Evolutionary conservation across 1,140 invertebrate species (phyloP), one percentile per base, ranked within the genome.

Genomic region (Andricus grossulariae): DNA sequence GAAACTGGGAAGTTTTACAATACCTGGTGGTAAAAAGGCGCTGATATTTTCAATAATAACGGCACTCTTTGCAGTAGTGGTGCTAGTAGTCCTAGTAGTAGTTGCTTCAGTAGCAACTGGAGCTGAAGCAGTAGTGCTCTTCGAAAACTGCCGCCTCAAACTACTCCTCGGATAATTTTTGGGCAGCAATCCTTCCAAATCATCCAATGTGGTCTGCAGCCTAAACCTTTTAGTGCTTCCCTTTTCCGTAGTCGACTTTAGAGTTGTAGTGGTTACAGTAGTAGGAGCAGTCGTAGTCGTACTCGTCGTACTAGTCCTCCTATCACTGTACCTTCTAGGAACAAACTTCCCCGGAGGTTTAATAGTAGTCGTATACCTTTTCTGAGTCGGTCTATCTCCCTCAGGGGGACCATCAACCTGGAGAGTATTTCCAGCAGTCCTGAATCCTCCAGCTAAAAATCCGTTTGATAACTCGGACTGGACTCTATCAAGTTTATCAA

Each of bases 381-480:
- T 82, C 19, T 5, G 45, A 80, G 5, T 76, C 51, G 50, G 76
- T 79, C 60, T 3, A 32, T n/a, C 66, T 21, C 81, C 72, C 2
- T 81, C 71, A 3, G 80, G 76, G 11, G 80, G 75, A 11, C 90
- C 86, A 66, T 92, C 89, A 25, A 91, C 55, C 45, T 91, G 88
- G 7, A 91, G 76, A 15, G 89, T 88, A 51, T 91, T 91, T 0
- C 87, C 88, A 8, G 88, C 83, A 3, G 85, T 88, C 16, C 89
- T 83, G 76, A 93, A 93, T 73, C 92, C 94, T 55, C 95, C 94
- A 2, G 93, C 94, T 3, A 97, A 88, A 57, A 97, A 93, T 71
- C 94, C 95, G 85, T 94, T 95, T 0, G 95, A 96, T 39, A 97
- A 88, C 88, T 96, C 96, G 0, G 96, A 97, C 82, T 97, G 96